Evolutionary conservation across 2,888 invertebrate genomes (phyloP), one percentile per base, ranked within the genome.

Genomic region (Melipona bicolor): DNA sequence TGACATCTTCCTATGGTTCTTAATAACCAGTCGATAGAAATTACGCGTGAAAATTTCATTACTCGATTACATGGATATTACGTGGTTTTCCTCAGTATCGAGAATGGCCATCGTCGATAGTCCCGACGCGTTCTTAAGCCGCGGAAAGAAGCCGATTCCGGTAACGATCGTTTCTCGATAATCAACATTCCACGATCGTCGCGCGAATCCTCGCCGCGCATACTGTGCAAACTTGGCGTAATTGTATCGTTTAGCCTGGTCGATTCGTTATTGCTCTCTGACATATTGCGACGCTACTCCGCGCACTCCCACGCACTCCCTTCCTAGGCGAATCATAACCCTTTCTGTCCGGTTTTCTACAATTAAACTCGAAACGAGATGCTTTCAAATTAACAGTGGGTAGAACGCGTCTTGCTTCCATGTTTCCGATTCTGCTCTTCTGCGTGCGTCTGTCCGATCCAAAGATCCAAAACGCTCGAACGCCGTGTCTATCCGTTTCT

Each of bases 251-350:
- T 79, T 84, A 69, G 68, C 70, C 77, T 75, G 69, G 49, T 50
- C 49, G 62, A 71, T 68, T 80, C 86, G 83, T 89, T 89, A 89
- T 89, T 82, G 89, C 85, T 88, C 88, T 89, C 85, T 89, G 88
- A 89, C 88, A 89, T 86, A 89, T 88, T 81, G 80, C 62, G 71
- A 72, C 75, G 73, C 75, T 73, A 76, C 67, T 71, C 32, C 54
- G 62, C 59, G 49, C 76, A 43, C 49, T 4, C 15, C 27, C 4
- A 19, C 62, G 50, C 68, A n/a, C n/a, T 32, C 61, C 49, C 64
- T 24, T n/a, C 1, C 11, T 15, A 21, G 19, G 19, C 32, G 61
- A 67, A 56, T 15, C 9, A 56, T 19, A 24, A 61, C 59, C 78
- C 32, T 50, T 15, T 19, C 27, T 4, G 62, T 61, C 52, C 36